phyloP scores from a whole-genome alignment of 2,113 vertebrate genomes.

The Hirundichthys speculiger region DNA sequence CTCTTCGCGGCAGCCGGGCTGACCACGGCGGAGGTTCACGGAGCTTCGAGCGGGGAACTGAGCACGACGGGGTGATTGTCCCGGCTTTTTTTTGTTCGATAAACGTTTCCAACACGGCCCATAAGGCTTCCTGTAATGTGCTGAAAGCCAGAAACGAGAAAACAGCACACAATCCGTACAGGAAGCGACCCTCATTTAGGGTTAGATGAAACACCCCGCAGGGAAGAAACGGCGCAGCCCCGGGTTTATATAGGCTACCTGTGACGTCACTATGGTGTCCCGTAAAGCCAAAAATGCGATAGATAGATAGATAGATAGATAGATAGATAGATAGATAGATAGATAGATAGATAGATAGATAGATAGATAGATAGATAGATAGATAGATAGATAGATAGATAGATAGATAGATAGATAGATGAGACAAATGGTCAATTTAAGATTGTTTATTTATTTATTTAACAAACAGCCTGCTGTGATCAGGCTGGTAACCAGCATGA shows the following conservation, averaged over 20 bases:
- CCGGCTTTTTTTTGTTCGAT: slow-evolving; percentile 64
- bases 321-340: too few relatives aligned
- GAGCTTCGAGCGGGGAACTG: slow-evolving; percentile 48
- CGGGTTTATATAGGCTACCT: slow-evolving; percentile 17
- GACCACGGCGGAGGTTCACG: slow-evolving; percentile 58
- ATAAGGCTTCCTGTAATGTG: slow-evolving; percentile 43
- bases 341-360: too few relatives aligned
- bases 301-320: too few relatives aligned
- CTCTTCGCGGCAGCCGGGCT: slow-evolving; percentile 78
- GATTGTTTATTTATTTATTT: too few relatives aligned
- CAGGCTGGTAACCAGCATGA: too few relatives aligned
- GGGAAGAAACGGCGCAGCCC: rapidly evolving
- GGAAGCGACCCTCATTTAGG: slow-evolving; percentile 10
- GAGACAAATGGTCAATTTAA: too few relatives aligned
- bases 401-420: too few relatives aligned
- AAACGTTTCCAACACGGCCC: not conserved
- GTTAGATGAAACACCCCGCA: slow-evolving; percentile 66
- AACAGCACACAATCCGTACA: slow-evolving; percentile 62
- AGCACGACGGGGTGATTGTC: slow-evolving; percentile 57
- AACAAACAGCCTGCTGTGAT: too few relatives aligned
- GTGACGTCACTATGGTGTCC: slow-evolving; percentile 52
- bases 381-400: too few relatives aligned
- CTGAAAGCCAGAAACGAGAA: slow-evolving; percentile 69
- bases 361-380: too few relatives aligned
- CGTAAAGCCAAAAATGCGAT: not conserved